Conservation (phyloP, 1,140 invertebrate genomes). For the Bombus turneri region DNA sequence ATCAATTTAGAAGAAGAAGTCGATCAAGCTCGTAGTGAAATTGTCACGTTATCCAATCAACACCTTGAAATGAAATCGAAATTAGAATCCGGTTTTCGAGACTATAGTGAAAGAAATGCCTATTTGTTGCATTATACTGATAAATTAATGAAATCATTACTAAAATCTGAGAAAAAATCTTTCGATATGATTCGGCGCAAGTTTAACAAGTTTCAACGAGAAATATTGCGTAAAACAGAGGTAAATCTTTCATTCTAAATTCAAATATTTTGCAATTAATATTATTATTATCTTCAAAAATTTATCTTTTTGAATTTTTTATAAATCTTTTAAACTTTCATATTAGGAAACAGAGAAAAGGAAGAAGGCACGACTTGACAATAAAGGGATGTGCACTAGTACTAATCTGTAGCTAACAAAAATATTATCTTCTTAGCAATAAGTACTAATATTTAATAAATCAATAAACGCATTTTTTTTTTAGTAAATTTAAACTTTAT, state of each 20-base stretch:
- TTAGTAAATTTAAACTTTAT: background rate
- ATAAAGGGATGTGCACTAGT: background rate
- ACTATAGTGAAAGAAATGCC: constrained; percentile 16
- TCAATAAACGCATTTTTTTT: constrained; percentile 25
- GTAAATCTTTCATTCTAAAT: background rate
- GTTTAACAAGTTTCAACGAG: constrained; percentile 34
- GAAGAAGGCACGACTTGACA: background rate
- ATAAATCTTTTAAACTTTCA: background rate
- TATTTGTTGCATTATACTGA: background rate
- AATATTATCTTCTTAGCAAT: background rate
- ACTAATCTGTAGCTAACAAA: background rate
- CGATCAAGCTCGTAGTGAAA: background rate
- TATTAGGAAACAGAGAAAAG: background rate
- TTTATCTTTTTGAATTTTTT: background rate
- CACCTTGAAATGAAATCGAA: background rate
- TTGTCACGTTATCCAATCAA: background rate
- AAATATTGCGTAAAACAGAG: constrained; percentile 5
- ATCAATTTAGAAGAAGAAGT: constrained; percentile 12
- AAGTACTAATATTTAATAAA: constrained; percentile 2
- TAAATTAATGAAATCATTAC: constrained; percentile 25
- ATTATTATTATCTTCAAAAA: too few species aligned
- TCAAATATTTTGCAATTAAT: too few species aligned
- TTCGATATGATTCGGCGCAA: background rate
- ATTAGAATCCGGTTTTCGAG: constrained; percentile 10
- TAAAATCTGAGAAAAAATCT: constrained; percentile 34